A percentile compares a stretch with the other conserved stretches of the same genome.
These are phyloP conservation scores for Montipora cactus DNA, from an alignment of 64 coral and sea anemone species.

Conservation along the genomic window DNA sequence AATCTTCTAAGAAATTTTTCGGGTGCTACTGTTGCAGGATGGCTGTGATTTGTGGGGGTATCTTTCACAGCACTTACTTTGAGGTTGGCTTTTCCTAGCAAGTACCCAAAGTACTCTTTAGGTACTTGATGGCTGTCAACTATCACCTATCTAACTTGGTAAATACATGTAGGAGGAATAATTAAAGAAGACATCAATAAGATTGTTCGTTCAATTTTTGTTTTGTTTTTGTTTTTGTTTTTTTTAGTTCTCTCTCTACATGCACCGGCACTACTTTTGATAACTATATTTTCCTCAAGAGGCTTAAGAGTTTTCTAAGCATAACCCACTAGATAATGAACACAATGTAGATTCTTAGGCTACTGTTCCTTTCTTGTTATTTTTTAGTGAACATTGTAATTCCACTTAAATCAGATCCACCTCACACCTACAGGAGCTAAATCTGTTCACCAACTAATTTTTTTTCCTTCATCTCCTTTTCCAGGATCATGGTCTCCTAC, in stretches of 20 bases:
- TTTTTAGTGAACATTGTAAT: too few relatives aligned
- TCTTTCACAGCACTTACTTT: constrained; percentile 20
- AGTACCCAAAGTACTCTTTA: constrained; percentile 23
- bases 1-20: constrained; percentile 30
- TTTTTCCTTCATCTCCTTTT: neutral
- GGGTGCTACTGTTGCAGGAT: neutral
- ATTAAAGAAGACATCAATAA: neutral
- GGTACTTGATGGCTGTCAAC: constrained; percentile 25
- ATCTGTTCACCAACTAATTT: too few relatives aligned
- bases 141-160: constrained; percentile 18
- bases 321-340: too few relatives aligned
- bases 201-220: neutral
- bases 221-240: neutral
- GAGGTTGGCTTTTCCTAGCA: neutral
- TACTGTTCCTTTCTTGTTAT: too few relatives aligned
- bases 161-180: neutral
- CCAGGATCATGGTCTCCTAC: neutral
- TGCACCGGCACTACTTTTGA: neutral
- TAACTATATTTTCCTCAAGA: too few relatives aligned
- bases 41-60: neutral
- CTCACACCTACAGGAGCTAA: too few relatives aligned
- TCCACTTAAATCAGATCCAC: too few relatives aligned
- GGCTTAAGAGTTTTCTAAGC: too few relatives aligned
- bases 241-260: neutral
- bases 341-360: too few relatives aligned